A percentile compares a stretch with the other conserved stretches of the same genome.
phyloP scores from a whole-genome alignment of 2,797 vertebrate species.

The Myotis vivesi region DNA sequence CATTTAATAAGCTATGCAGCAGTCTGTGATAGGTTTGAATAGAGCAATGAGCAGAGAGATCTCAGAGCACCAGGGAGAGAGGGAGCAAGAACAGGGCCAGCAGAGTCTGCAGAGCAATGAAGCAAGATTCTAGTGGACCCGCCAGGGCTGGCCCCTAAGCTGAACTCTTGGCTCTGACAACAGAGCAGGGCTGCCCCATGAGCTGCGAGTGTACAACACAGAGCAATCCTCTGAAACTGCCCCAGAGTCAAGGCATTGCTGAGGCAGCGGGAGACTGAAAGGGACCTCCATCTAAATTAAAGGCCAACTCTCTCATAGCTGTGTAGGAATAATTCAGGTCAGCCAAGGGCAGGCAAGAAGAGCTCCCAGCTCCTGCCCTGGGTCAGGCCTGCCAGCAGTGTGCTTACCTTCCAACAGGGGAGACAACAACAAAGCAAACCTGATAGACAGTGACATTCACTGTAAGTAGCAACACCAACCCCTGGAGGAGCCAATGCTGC shows the following conservation, averaged over 20 bases:
- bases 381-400: not conserved
- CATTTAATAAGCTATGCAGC: not conserved
- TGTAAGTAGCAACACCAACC: not conserved
- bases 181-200: not conserved
- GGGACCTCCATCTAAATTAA: not conserved
- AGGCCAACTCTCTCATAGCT: not conserved
- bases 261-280: not conserved
- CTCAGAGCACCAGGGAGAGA: not conserved
- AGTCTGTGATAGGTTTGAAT: not conserved
- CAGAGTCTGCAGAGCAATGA: accelerated
- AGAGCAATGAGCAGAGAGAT: not conserved
- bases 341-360: not conserved
- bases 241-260: not conserved
- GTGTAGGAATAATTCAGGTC: not conserved
- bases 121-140: too few relatives aligned
- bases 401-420: not conserved
- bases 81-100: accelerated
- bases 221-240: not conserved
- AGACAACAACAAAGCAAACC: not conserved
- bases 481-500: not conserved
- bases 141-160: not conserved
- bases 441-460: accelerated
- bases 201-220: too few relatives aligned
- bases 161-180: not conserved
- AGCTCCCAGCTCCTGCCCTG: not conserved